Base-by-base conservation (phyloP, 2,888 invertebrate species). In the Pterostichus niger region DNA sequence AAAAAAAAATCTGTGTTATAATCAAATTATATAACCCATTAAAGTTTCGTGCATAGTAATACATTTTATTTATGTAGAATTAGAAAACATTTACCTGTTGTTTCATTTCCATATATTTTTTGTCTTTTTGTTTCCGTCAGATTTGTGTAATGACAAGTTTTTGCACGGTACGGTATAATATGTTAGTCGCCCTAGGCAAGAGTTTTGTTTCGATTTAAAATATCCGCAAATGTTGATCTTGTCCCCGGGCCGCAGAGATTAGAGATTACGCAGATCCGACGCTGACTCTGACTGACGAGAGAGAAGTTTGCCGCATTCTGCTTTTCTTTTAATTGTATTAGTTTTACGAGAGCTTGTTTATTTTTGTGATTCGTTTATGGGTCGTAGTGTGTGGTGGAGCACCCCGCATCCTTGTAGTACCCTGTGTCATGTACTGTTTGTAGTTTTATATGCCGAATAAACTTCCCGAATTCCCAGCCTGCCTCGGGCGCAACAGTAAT, bases 271-370 rank as follows among this genome's bases (percentile, higher is more conserved):
- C 15, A 40, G 54, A 68, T 44, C 40, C 44, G 4, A 15, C 68
- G 10, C 44, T 44, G 68, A 10, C 31, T 64, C 15, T 71, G 24
- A 15, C 24, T 2, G 24, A 24, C 24, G 31, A 59, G 10, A 59
- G 71, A 46, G 31, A 71, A 71, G 46, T 71, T 71, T 49, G 33
- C 13, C 33, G 35, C 52, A 54, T 54, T 49, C 15, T 24, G 80
- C 49, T 49, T 80, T 80, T 61, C 61, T 80, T 80, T 80, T 68
- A 80, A 80, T 80, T 80, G 80, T 80, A 80, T 80, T 80, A 80
- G 68, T 80, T 79, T 80, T 80, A 80, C 54, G 64, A 64, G 64
- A 35, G 6, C 40, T 44, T 80, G 81, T 71, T 81, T 81, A 56
- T 35, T 81, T 81, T 54, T 35, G 54, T 73, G 71, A 56, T 73